Base-by-base conservation (phyloP, 2,113 vertebrate genomes). In the Platysternon megacephalum region DNA sequence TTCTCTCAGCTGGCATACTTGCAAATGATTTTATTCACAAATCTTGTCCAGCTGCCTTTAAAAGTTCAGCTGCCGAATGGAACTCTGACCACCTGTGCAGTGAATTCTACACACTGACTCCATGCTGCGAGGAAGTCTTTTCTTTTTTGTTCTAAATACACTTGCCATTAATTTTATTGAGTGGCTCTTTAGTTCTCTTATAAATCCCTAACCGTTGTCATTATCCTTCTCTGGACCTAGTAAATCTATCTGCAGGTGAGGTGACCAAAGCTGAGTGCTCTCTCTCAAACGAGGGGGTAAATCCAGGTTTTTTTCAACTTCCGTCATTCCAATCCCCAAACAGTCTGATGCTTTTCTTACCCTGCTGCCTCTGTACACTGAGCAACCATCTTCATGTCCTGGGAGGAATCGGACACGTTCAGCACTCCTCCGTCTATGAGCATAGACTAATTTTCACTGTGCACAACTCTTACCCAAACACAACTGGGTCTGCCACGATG, bases 1-100 rank as follows among this genome's bases (percentile, higher is more conserved):
- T 93, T 90, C 78, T 84, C 92, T 94, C 53, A 72, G 87, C 80
- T 95, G 84, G 39, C 84, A 52, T 56, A 55, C 55, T 17, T 89
- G 72, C 4, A 88, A 91, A 90, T 76, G 87, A 0, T 61, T 65
- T 87, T 85, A 79, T 39, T 72, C 85, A 90, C 28, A 53, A 58
- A 80, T 84, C 68, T 91, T 93, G 90, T 53, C 24, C 13, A 91
- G 80, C 39, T 4, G 46, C 14, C 90, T 90, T 91, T 84, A 0
- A 6, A 89, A 84, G 85, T 76, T 88, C 84, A 51, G 3, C n/a
- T 87, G 35, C 90, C 82, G 8, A 58, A 88, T 68, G 51, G 32
- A 94, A 42, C 81, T 49, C 74, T 95, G 88, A 87, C 21, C 13
- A 93, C 58, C 90, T 82, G 51, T 49, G n/a, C 8, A 19, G 42